Percentiles rank a stretch among this genome's conserved stretches.
Conservation (phyloP, 1,140 invertebrate species). For the Paraescarpia echinospica region DNA sequence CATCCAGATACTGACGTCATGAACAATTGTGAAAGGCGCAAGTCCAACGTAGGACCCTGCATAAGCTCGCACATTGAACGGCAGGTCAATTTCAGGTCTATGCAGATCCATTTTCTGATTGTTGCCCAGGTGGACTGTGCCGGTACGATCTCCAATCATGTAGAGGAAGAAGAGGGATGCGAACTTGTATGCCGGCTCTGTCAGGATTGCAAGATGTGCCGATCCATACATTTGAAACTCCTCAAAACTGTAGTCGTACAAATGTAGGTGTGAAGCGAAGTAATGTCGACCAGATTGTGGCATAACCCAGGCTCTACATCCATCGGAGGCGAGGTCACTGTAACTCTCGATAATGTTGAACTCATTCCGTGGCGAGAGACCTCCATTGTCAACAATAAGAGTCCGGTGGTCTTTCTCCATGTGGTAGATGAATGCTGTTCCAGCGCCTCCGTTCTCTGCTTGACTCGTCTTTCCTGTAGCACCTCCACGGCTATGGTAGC, state of each 20-base stretch:
- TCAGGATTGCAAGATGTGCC: constrained; percentile 42
- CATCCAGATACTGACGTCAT: constrained; percentile 44
- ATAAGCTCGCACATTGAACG: constrained; percentile 44
- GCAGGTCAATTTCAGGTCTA: constrained; percentile 44
- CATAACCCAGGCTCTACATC: constrained; percentile 44
- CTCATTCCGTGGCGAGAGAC: constrained; percentile 33
- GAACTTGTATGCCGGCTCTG: constrained; percentile 36
- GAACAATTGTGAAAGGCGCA: constrained; percentile 41
- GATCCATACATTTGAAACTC: constrained; percentile 47
- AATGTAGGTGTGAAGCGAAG: constrained; percentile 36
- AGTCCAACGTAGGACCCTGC: constrained; percentile 39
- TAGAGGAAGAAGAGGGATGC: constrained; percentile 41
- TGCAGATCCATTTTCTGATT: constrained; percentile 43
- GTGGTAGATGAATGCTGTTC: constrained; percentile 45
- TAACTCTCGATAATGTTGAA: constrained; percentile 37
- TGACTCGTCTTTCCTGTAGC: constrained; percentile 29
- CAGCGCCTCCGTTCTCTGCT: constrained; percentile 43
- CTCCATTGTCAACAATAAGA: constrained; percentile 44
- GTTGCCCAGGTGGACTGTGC: constrained; percentile 42
- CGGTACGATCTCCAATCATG: constrained; percentile 46
- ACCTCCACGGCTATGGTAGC: constrained; percentile 41
- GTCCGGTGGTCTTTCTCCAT: constrained; percentile 43
- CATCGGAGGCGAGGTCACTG: constrained; percentile 38
- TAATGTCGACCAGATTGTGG: constrained; percentile 41
- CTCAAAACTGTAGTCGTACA: constrained; percentile 40